Base-by-base conservation (phyloP, 2,113 vertebrate species). In the Zapornia atra region DNA sequence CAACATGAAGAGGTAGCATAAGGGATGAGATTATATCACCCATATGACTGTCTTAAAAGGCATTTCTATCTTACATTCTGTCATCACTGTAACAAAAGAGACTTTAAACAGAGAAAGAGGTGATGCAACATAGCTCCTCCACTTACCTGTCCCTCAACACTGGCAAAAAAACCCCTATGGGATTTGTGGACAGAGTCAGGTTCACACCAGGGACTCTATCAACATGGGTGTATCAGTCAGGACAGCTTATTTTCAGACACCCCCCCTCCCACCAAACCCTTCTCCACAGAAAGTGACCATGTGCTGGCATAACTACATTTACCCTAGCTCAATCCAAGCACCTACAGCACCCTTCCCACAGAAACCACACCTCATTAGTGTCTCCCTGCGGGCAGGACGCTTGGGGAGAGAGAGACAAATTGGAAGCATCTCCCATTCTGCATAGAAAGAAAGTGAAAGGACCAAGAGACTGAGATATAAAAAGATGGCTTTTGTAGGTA, bases 401-500 rank as follows among this genome's bases (percentile, higher is more conserved):
- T 61, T 61, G 63, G 54, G 63, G 56, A 85, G 53, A 70, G 66
- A 70, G 36, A 11, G 31, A 84, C 76, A 64, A 68, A 84, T 60
- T 65, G 71, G 89, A 85, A 94, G 71, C n/a, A 28, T 82, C 33
- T 94, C 85, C 54, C 1, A 1, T 70, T 92, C 42, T 93, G 87
- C 94, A 95, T 63, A 93, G 92, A 93, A 96, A 69, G 53, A 90
- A 92, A 88, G 78, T 40, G 50, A 87, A 82, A 82, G 59, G 60
- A 91, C 25, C 31, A 83, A 83, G 80, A 93, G 72, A 87, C 14
- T 48, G 64, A 82, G 64, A 63, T 75, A 77, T 14, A 95, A 77
- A 87, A 90, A 73, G 59, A 88, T 83, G 88, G 88, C 86, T 94
- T 96, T 95, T 90, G 16, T 34, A 77, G 22, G n/a, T 56, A 51